Evolutionary conservation across 2,113 vertebrate genomes (phyloP).

Genomic region (Macrotus californicus): DNA sequence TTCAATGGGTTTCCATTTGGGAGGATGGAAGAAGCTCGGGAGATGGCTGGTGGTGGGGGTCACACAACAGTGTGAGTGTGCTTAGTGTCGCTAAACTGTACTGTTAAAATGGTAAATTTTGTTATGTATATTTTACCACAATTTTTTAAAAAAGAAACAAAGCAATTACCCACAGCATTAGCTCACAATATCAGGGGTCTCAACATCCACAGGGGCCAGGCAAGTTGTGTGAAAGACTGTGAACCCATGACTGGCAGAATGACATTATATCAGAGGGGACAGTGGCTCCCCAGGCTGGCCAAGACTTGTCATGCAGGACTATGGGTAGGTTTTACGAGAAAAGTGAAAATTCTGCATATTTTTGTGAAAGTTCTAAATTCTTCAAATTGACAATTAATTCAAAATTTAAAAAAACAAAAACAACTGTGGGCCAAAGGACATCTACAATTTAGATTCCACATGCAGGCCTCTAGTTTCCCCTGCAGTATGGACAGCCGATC

Average conservation of each 20-base stretch:
- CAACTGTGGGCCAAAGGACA: not conserved
- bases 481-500: no score
- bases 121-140: not conserved
- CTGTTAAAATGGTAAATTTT: not conserved
- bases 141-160: not conserved
- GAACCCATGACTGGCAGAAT: not conserved
- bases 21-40: not conserved
- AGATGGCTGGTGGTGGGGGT: not conserved
- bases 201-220: no score
- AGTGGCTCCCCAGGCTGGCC: not conserved
- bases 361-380: slow-evolving; percentile 9
- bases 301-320: not conserved
- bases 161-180: not conserved
- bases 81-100: not conserved
- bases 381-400: not conserved
- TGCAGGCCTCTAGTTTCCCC: not conserved
- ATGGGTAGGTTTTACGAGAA: not conserved
- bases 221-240: not conserved
- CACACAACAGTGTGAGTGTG: accelerated
- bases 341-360: not conserved
- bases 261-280: accelerated
- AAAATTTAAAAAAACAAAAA: not conserved
- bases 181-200: not conserved
- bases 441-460: not conserved
- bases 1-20: not conserved